Conservation (phyloP, 2,113 vertebrate species). For the Silurus meridionalis region DNA sequence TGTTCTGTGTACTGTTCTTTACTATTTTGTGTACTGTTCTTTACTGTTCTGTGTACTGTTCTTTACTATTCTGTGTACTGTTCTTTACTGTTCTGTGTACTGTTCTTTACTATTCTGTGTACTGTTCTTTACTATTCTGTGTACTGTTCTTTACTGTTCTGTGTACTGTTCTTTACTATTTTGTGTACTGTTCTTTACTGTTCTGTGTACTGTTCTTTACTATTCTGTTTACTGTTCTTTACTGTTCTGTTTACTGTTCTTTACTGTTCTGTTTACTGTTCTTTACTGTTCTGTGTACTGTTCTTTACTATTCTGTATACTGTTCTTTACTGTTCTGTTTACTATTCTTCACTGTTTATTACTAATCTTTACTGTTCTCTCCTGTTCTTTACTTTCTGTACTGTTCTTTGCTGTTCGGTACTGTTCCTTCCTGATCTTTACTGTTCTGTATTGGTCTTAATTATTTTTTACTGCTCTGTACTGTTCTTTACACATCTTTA, state of each 20-base stretch:
- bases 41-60: neutral
- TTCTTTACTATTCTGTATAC: too few species aligned
- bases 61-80: neutral
- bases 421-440: neutral
- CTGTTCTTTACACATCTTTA: too few species aligned
- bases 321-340: neutral
- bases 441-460: neutral
- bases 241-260: neutral
- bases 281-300: neutral
- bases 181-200: neutral
- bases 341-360: neutral
- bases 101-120: neutral
- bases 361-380: neutral
- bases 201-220: neutral
- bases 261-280: neutral
- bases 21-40: neutral
- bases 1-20: neutral
- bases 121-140: neutral
- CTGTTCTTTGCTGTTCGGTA: neutral
- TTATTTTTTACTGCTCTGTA: neutral
- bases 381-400: neutral
- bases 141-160: neutral
- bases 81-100: neutral
- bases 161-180: neutral
- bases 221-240: neutral